phyloP scores from a whole-genome alignment of 2,888 invertebrate genomes.

The Luffia ferchaultella region DNA sequence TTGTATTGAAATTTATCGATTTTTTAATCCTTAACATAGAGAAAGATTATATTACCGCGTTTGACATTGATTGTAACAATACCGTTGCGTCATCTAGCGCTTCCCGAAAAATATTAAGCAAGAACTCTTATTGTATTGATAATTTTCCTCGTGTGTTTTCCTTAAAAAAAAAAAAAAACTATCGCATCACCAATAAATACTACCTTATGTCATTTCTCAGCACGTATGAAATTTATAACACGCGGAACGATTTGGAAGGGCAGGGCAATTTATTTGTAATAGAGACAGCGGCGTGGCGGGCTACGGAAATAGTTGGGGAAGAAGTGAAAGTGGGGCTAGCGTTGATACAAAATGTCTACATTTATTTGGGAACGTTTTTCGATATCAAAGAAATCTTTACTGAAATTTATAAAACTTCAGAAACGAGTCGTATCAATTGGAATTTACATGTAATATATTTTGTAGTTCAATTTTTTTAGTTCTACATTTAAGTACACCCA shows the following conservation, averaged over 20 bases:
- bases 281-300: constrained; percentile 36
- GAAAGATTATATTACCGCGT: too few species aligned
- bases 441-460: too few species aligned
- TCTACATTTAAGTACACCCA: too few species aligned
- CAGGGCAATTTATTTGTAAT: constrained; percentile 65
- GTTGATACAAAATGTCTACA: neutral
- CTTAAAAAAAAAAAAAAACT: neutral
- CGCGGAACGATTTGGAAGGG: constrained; percentile 52
- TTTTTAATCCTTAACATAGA: too few species aligned
- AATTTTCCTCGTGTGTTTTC: neutral
- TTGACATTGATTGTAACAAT: too few species aligned
- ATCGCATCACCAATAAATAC: constrained; percentile 48
- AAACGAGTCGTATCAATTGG: too few species aligned
- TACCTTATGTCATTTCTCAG: constrained; percentile 67
- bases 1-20: too few species aligned
- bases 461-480: too few species aligned
- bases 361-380: neutral
- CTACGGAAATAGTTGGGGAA: constrained; percentile 22
- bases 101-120: too few species aligned
- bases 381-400: neutral
- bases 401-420: too few species aligned
- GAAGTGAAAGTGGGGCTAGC: neutral
- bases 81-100: too few species aligned
- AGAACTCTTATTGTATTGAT: too few species aligned
- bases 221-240: constrained; percentile 66